Evolutionary conservation across 1,140 invertebrate genomes (phyloP).

Genomic region (Marisa cornuarietis): DNA sequence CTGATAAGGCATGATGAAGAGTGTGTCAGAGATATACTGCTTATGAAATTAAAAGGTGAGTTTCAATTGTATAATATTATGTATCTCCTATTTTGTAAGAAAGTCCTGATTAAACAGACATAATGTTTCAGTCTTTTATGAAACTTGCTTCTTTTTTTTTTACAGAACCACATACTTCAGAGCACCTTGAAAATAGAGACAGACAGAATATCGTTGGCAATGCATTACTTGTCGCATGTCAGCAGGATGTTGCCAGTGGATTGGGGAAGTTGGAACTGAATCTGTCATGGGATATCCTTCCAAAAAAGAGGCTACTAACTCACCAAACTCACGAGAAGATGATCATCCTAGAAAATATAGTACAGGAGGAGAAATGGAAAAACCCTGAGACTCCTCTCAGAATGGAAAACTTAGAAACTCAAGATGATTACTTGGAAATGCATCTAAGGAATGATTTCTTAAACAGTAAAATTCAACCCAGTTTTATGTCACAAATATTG

Average conservation of each 20-base stretch:
- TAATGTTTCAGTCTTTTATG: not conserved
- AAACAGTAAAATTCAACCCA: too few relatives aligned
- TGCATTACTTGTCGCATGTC: not conserved
- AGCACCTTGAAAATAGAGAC: not conserved
- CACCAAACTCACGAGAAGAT: too few relatives aligned
- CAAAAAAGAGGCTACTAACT: not conserved
- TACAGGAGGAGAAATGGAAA: too few relatives aligned
- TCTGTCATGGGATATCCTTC: not conserved
- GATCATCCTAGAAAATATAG: too few relatives aligned
- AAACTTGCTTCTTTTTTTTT: not conserved
- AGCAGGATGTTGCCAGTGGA: not conserved
- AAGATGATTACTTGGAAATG: too few relatives aligned
- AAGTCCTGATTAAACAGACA: not conserved
- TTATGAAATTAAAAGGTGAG: slow-evolving; percentile 1
- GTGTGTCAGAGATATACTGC: not conserved
- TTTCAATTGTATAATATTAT: too few relatives aligned
- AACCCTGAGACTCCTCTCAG: too few relatives aligned
- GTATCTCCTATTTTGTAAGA: not conserved
- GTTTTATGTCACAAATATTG: too few relatives aligned
- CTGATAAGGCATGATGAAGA: not conserved
- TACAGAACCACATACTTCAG: not conserved
- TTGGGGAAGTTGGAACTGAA: not conserved
- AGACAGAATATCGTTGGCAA: not conserved
- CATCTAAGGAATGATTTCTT: too few relatives aligned
- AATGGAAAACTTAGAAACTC: too few relatives aligned